These are phyloP conservation scores for Anas bernieri DNA, from an alignment of 2,797 vertebrate genomes.

Conservation along the genomic window DNA sequence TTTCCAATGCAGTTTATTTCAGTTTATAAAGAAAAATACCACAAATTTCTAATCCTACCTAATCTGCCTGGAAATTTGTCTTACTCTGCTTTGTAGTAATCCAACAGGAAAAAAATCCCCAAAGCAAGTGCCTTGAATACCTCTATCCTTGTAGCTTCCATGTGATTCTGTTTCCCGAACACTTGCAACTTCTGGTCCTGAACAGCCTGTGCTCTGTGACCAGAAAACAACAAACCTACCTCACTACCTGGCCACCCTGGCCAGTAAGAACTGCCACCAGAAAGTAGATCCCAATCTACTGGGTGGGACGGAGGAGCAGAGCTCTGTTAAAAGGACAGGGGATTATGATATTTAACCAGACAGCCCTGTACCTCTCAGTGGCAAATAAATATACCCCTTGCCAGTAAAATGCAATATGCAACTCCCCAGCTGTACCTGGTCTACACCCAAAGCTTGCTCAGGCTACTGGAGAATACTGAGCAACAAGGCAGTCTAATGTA, in stretches of 20 bases:
- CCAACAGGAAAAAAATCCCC: neutral
- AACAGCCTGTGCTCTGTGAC: neutral
- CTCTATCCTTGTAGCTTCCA: neutral
- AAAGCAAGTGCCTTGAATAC: neutral
- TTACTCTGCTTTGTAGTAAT: neutral
- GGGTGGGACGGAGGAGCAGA: neutral
- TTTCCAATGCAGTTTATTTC: neutral
- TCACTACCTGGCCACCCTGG: neutral
- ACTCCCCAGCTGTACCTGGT: neutral
- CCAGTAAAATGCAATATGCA: neutral
- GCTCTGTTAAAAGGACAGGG: neutral
- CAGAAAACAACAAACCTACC: neutral
- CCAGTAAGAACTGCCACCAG: neutral
- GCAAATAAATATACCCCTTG: neutral
- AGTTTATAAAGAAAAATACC: neutral
- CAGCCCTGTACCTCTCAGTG: rapidly evolving
- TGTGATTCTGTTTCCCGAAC: neutral
- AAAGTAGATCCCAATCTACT: no score
- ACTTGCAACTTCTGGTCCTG: neutral
- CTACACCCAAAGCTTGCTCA: neutral
- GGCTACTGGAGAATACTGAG: neutral
- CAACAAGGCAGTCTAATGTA: neutral
- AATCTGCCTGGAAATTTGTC: neutral
- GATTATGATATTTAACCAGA: neutral
- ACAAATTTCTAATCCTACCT: neutral